These are phyloP conservation scores for Archegozetes longisetosus DNA, from an alignment of 1,140 invertebrate genomes.

Conservation along the genomic window DNA sequence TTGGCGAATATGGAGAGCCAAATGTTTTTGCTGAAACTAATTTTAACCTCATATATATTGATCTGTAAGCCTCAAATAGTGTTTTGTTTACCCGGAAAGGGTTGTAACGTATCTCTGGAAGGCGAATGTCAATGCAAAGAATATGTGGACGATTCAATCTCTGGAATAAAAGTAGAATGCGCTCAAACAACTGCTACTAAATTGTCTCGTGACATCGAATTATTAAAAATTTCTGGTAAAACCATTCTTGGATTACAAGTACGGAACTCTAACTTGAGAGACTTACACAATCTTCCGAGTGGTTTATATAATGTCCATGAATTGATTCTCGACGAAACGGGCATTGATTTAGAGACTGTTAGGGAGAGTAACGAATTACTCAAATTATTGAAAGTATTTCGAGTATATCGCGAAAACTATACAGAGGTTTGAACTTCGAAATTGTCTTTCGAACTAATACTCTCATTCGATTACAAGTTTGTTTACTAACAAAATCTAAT, in stretches of 20 bases:
- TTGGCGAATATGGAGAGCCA: too few species aligned
- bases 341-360: slow-evolving; percentile 14
- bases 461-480: background rate
- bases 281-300: slow-evolving; percentile 11
- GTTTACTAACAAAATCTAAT: background rate
- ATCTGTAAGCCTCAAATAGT: too few species aligned
- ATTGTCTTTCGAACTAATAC: background rate
- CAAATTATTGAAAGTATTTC: slow-evolving; percentile 1
- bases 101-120: slow-evolving; percentile 4
- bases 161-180: slow-evolving; percentile 12
- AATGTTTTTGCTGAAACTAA: too few species aligned
- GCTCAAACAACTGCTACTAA: slow-evolving; percentile 11
- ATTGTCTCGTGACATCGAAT: slow-evolving; percentile 11
- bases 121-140: slow-evolving; percentile 7
- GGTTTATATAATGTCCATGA: slow-evolving; percentile 13
- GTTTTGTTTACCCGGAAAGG: too few species aligned
- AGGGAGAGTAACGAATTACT: slow-evolving; percentile 13
- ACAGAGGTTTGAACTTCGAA: slow-evolving; percentile 3
- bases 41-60: too few species aligned
- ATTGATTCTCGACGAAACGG: slow-evolving; percentile 14
- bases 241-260: slow-evolving; percentile 1
- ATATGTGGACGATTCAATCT: background rate
- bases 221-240: background rate
- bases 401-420: slow-evolving; percentile 15
- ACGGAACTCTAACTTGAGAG: slow-evolving; percentile 12